Base-by-base conservation (phyloP, 2,888 invertebrate genomes). In the Bombyx huttoni region DNA sequence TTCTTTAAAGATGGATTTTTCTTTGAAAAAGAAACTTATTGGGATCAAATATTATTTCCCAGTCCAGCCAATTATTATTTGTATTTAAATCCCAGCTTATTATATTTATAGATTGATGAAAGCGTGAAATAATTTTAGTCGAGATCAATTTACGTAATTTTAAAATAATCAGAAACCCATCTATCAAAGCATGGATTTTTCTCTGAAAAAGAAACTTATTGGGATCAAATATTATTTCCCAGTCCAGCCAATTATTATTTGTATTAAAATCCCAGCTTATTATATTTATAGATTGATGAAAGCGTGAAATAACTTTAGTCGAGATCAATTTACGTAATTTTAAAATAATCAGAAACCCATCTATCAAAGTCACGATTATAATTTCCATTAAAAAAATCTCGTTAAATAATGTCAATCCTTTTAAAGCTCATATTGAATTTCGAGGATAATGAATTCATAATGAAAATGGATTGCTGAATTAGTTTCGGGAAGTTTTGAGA, bases 401-500 rank as follows among this genome's bases (percentile, higher is more conserved):
- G 46, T 51, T 40, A 13, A 53, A 51, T 51, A 40, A 51, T 24
- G 48, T 35, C 24, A 35, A 49, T 53, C 51, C 51, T 48, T 55
- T 57, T 40, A 40, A 52, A 52, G 56, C 53, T 46, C 47, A 51
- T 47, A 54, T 61, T 46, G 52, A 56, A 61, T 58, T 58, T 51
- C 49, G 54, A 33, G 34, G 58, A 58, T 61, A 62, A 65, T 57
- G 50, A 63, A 61, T 60, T 61, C 59, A 56, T 65, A 63, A 68
- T 63, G 60, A 64, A 66, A 67, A 67, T 65, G 53, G 61, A 66
- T 60, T 56, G 54, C 52, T 49, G 59, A 68, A 70, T 68, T 67
- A 65, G 64, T 69, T 67, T 53, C 3, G 14, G 46, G 55, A 73
- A 71, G 63, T 70, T 72, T 63, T 60, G 59, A 59, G 62, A 71